These are phyloP conservation scores for Alauda arvensis DNA, from an alignment of 2,797 vertebrate species.

Conservation along the genomic window DNA sequence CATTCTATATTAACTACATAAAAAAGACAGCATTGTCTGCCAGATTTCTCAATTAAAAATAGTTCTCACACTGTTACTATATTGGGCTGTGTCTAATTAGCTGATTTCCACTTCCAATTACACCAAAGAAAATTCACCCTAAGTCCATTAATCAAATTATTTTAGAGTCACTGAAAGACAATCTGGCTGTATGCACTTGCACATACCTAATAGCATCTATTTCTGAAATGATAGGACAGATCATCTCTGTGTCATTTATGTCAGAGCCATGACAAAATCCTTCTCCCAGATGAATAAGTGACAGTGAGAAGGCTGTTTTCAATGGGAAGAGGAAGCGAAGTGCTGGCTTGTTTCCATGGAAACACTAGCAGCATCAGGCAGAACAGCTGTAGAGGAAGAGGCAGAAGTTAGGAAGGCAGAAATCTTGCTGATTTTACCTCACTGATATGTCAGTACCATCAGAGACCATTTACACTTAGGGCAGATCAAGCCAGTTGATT, in stretches of 20 bases:
- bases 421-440: slow-evolving; percentile 56
- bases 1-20: neutral
- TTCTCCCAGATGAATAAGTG: slow-evolving; percentile 84
- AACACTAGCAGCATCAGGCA: slow-evolving; percentile 85
- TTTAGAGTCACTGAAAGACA: neutral
- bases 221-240: slow-evolving; percentile 53
- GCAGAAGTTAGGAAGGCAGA: slow-evolving; percentile 64
- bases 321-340: slow-evolving; percentile 87
- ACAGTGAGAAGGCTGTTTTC: slow-evolving; percentile 82
- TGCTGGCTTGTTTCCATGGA: slow-evolving; percentile 91
- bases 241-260: slow-evolving; percentile 66
- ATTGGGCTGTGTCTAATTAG: neutral
- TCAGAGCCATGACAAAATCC: slow-evolving; percentile 75
- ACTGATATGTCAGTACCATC: neutral
- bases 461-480: neutral
- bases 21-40: neutral
- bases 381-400: slow-evolving; percentile 72
- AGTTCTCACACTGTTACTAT: slow-evolving; percentile 5
- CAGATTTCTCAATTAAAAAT: slow-evolving; percentile 46
- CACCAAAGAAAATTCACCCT: neutral
- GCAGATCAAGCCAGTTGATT: neutral
- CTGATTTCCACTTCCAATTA: neutral
- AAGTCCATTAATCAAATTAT: neutral
- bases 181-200: neutral
- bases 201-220: slow-evolving; percentile 12